These are phyloP conservation scores for Melopsittacus undulatus DNA, from an alignment of 2,797 vertebrate species.

Conservation along the genomic window DNA sequence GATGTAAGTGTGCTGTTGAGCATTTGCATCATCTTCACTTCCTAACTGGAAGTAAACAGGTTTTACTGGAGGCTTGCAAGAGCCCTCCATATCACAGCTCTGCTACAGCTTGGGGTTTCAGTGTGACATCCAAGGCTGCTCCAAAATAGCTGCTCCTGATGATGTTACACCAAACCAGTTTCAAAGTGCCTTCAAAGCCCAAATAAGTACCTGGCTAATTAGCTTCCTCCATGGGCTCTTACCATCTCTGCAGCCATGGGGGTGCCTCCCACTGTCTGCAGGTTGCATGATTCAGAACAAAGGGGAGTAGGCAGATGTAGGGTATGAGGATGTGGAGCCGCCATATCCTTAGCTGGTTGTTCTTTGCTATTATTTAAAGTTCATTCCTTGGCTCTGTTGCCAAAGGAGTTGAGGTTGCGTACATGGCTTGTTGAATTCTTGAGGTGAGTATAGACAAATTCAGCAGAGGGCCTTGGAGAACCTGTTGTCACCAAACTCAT, in stretches of 20 bases:
- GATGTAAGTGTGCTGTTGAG: neutral
- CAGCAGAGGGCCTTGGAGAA: neutral
- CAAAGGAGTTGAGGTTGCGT: neutral
- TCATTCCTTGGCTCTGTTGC: neutral
- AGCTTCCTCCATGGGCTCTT: neutral
- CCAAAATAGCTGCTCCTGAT: neutral
- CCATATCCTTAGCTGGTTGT: neutral
- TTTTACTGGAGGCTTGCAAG: neutral
- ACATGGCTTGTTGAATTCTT: fast-evolving
- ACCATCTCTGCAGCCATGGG: neutral
- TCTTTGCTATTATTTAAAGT: neutral
- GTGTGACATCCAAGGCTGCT: neutral
- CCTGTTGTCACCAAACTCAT: neutral
- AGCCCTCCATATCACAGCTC: no score
- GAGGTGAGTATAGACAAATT: neutral
- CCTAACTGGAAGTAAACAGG: neutral
- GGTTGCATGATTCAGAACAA: neutral
- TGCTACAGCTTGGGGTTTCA: neutral
- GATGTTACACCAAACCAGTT: neutral
- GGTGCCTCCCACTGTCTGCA: neutral
- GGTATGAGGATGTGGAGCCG: neutral
- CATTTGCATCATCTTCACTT: neutral
- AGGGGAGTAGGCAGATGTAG: neutral
- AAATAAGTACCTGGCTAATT: neutral
- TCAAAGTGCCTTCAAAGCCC: neutral